Base-by-base conservation (phyloP, 2,113 vertebrate genomes). In the Nerophis lumbriciformis region DNA sequence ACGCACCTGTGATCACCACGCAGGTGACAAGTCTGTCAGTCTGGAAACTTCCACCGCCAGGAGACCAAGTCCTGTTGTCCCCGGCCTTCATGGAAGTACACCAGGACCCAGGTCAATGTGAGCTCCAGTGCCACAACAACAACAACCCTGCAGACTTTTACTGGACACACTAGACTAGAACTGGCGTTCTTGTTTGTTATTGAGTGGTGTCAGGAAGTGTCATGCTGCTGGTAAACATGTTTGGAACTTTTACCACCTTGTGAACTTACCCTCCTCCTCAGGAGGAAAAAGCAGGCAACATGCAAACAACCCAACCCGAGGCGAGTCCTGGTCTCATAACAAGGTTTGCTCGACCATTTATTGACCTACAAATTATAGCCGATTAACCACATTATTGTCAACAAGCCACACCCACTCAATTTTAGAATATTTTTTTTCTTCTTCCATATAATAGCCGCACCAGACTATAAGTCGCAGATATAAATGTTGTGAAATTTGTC, bases 1-100 rank as follows among this genome's bases (percentile, higher is more conserved):
- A 44, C 10, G 11, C 42, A 11, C 9, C 10, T 49, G 42, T 36
- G 56, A 62, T 69, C 54, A 71, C n/a, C 47, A 53, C 58, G 49
- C 71, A 76, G 62, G 47, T 73, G 70, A 38, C 13, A 53, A 52
- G 59, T 81, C 61, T 55, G 45, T 76, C 76, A 75, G 47, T 62
- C 62, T 74, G 69, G 78, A 88, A 87, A 82, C 71, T 73, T 86
- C 70, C 71, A 65, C 65, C 48, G 63, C 60, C 48, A 4, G 64
- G 62, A 76, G 59, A n/a, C n/a, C 19, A 64, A 57, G 57, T 63
- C 62, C 70, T 68, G 62, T 77, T 72, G 72, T 65, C 72, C 66
- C 50, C 6, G 8, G 39, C 39, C 60, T 59, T 77, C 53, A 52
- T 77, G 78, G 74, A 84, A 79, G 75, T 15, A 60, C 66, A 72